A percentile compares a stretch with the other conserved stretches of the same genome.
Evolutionary conservation across 1,140 invertebrate genomes (phyloP).

Genomic region (Goniozus legneri): DNA sequence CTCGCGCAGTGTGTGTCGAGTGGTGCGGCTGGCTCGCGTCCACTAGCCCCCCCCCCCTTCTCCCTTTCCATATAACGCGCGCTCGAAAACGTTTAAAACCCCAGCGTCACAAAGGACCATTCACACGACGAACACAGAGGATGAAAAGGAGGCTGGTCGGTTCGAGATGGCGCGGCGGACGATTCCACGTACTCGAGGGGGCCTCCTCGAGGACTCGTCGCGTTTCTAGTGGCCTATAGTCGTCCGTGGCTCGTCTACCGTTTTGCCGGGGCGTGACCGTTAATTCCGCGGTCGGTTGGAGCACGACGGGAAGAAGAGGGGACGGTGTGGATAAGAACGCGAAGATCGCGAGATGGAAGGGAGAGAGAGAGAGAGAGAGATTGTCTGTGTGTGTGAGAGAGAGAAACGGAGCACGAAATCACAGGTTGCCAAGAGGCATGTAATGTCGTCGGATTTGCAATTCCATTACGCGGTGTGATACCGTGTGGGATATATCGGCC

Average conservation of each 20-base stretch:
- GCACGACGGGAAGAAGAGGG: too few relatives aligned
- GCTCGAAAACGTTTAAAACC: too few relatives aligned
- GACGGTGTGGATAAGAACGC: neutral
- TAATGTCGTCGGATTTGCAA: slow-evolving; percentile 52
- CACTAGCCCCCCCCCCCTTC: too few relatives aligned
- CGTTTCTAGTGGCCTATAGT: neutral
- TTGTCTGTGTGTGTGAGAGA: slow-evolving; percentile 26
- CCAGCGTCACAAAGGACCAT: slow-evolving; percentile 19
- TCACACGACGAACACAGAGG: neutral
- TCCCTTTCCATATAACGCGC: too few relatives aligned
- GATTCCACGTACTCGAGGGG: too few relatives aligned
- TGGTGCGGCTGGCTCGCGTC: too few relatives aligned
- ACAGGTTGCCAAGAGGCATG: slow-evolving; percentile 52
- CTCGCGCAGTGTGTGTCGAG: too few relatives aligned
- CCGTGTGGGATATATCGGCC: slow-evolving; percentile 25
- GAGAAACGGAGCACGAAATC: slow-evolving; percentile 44
- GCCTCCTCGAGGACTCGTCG: too few relatives aligned
- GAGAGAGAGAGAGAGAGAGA: neutral
- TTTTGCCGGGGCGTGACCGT: slow-evolving; percentile 1
- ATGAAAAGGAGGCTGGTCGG: neutral
- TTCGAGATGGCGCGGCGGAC: too few relatives aligned
- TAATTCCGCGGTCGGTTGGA: slow-evolving; percentile 19
- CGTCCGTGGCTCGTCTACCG: slow-evolving; percentile 5
- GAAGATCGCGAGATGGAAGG: neutral
- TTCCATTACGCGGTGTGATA: slow-evolving; percentile 45